Evolutionary conservation across 2,113 vertebrate species (phyloP).

Genomic region (Redunca redunca): DNA sequence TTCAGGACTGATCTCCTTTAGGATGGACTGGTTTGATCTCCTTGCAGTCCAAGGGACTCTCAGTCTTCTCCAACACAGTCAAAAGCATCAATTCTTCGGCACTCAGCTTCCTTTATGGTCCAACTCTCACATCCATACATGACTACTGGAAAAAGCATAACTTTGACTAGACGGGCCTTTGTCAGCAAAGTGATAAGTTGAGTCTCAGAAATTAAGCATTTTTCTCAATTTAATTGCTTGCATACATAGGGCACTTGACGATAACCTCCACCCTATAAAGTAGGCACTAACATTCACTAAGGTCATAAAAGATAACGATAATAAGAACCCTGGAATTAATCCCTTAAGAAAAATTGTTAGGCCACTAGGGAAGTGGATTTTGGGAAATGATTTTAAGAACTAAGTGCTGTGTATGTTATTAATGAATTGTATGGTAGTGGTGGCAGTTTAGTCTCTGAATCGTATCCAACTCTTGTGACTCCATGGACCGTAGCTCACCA

Average conservation of each 20-base stretch:
- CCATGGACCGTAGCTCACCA: background rate
- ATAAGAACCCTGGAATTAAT: background rate
- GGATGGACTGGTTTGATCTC: background rate
- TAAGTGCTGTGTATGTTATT: background rate
- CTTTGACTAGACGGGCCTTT: background rate
- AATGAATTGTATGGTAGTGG: background rate
- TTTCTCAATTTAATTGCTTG: background rate
- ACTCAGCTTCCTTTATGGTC: background rate
- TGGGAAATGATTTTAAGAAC: background rate
- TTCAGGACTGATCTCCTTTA: background rate
- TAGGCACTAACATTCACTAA: background rate
- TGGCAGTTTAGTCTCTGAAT: background rate
- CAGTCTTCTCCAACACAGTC: background rate
- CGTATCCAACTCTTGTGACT: background rate
- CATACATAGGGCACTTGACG: constrained; percentile 4
- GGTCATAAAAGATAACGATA: background rate
- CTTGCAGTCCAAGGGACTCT: background rate
- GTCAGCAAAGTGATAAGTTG: background rate
- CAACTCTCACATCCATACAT: background rate
- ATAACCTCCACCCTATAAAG: background rate
- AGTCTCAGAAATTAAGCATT: background rate
- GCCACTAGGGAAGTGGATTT: background rate
- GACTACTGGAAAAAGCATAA: background rate
- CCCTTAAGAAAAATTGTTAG: background rate
- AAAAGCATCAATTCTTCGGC: background rate